Evolutionary conservation across 2,797 vertebrate genomes (phyloP).

Genomic region (Syncerus caffer): DNA sequence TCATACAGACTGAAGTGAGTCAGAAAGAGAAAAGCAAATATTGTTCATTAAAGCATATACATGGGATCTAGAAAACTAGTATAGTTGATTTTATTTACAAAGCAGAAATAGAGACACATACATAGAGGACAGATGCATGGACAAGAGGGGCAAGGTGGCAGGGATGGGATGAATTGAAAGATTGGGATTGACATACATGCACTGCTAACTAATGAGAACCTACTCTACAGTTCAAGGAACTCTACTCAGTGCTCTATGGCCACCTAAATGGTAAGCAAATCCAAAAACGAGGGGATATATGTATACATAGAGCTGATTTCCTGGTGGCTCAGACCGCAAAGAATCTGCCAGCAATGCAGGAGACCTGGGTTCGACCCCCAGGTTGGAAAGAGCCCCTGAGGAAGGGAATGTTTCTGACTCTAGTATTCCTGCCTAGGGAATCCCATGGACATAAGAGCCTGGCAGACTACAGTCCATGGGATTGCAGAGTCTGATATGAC

Average conservation of each 20-base stretch:
- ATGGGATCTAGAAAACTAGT: not conserved
- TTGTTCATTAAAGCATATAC: not conserved
- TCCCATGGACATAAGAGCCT: not conserved
- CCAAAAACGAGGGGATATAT: not conserved
- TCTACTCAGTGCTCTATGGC: not conserved
- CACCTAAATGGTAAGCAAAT: not conserved
- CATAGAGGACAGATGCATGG: not conserved
- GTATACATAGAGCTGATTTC: not conserved
- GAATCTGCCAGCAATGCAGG: not conserved
- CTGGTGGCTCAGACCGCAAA: rapidly evolving
- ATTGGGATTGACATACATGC: not conserved
- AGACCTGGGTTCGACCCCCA: not conserved
- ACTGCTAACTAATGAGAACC: not conserved
- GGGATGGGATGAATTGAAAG: not conserved
- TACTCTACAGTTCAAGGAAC: not conserved
- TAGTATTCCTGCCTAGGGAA: not conserved
- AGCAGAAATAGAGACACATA: not conserved
- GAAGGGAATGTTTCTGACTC: not conserved
- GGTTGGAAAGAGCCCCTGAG: not conserved
- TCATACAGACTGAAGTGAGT: not conserved
- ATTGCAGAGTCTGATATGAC: not conserved
- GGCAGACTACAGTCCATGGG: not conserved
- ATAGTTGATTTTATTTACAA: not conserved
- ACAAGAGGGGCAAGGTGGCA: not conserved
- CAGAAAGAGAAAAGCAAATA: not conserved